Conservation (phyloP, 2,888 invertebrate species). For the Leptarthrus brevirostris region DNA sequence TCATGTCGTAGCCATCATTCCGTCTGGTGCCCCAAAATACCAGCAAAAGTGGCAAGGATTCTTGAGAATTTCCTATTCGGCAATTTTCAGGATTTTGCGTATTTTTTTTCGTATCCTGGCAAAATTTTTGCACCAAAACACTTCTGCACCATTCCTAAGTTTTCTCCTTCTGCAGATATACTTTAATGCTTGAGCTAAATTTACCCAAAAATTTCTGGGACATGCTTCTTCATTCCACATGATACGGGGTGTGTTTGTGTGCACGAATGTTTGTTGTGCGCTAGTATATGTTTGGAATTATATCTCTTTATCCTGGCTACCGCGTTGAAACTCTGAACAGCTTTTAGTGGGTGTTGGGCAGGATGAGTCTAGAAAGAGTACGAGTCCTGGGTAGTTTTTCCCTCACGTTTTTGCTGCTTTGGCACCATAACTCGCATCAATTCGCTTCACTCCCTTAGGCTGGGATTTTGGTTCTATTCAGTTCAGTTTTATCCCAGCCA, state of each 20-base stretch:
- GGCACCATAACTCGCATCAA: slow-evolving; percentile 13
- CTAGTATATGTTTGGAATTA: no score
- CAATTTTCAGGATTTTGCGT: slow-evolving; percentile 6
- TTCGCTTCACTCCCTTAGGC: neutral
- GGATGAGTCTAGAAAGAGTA: slow-evolving; percentile 18
- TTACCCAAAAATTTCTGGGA: slow-evolving; percentile 37
- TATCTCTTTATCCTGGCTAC: no score
- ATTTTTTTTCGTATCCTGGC: slow-evolving; percentile 1
- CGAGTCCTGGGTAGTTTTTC: neutral
- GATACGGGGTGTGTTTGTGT: neutral
- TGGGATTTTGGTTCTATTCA: slow-evolving; percentile 18
- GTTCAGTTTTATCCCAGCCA: slow-evolving; percentile 22
- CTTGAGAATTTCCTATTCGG: slow-evolving; percentile 12
- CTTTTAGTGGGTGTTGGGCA: slow-evolving; percentile 5
- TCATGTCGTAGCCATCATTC: neutral
- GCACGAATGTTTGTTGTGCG: neutral
- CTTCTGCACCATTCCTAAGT: slow-evolving; percentile 6
- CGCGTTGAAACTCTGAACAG: no score
- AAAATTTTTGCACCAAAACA: slow-evolving; percentile 11
- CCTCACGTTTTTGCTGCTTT: slow-evolving; percentile 11
- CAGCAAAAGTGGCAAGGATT: neutral
- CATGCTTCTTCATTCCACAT: slow-evolving; percentile 15
- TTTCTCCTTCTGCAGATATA: slow-evolving; percentile 12
- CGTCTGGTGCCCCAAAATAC: neutral
- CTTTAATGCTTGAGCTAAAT: slow-evolving; percentile 24